phyloP scores from a whole-genome alignment of 2,888 invertebrate species.

The Hirtodrosophila duncani region DNA sequence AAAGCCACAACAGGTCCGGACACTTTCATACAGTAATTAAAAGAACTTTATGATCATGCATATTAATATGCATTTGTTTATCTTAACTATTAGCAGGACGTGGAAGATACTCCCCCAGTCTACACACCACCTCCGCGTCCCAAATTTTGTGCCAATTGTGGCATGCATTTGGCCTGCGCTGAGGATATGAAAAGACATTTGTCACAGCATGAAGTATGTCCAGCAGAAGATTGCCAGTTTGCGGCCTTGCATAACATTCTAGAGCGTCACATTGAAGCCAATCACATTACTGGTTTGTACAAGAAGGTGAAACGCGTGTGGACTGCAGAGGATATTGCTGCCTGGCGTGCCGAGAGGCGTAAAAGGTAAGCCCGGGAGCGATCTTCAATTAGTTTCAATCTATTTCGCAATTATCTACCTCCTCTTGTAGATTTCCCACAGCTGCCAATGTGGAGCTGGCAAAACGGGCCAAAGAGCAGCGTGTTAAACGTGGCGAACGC shows the following conservation, averaged over 20 bases:
- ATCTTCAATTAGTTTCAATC: no score
- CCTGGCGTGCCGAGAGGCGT: slow-evolving; percentile 90
- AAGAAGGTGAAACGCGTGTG: slow-evolving; percentile 86
- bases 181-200: slow-evolving; percentile 83
- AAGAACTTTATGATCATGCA: background rate
- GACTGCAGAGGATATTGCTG: slow-evolving; percentile 89
- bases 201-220: slow-evolving; percentile 87
- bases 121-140: slow-evolving; percentile 43
- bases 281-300: slow-evolving; percentile 91
- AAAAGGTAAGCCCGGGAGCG: slow-evolving; percentile 81
- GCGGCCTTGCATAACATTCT: slow-evolving; percentile 81
- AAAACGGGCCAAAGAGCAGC: slow-evolving; percentile 83
- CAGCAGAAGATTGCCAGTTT: slow-evolving; percentile 85
- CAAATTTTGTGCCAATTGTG: slow-evolving; percentile 89
- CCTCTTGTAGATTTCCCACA: slow-evolving; percentile 82
- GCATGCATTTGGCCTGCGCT: slow-evolving; percentile 83
- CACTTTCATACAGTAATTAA: background rate
- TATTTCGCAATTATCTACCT: no score
- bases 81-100: background rate
- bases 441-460: slow-evolving; percentile 83
- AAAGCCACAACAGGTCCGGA: slow-evolving; percentile 25
- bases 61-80: background rate
- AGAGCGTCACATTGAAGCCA: slow-evolving; percentile 88
- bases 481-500: slow-evolving; percentile 86
- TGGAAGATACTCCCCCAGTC: slow-evolving; percentile 17